These are phyloP conservation scores for Nyctalus aviator DNA, from an alignment of 2,797 vertebrate species.

Conservation along the genomic window DNA sequence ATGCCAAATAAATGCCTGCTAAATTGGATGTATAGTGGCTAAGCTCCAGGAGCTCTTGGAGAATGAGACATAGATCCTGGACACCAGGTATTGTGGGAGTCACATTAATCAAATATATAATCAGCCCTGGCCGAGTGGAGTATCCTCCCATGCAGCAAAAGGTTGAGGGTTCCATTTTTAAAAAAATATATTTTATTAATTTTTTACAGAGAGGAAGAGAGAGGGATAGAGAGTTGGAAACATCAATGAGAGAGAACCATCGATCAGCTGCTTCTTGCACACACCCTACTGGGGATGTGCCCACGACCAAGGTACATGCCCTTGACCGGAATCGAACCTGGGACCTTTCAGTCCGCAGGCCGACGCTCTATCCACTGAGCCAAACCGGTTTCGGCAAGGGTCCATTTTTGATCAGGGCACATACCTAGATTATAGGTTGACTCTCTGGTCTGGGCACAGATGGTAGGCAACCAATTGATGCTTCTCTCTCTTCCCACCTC, in stretches of 20 bases:
- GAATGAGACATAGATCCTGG: background rate
- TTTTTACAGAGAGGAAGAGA: too few species aligned
- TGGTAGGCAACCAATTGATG: background rate
- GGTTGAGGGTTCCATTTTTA: background rate
- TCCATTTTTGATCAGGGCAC: background rate
- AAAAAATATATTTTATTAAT: too few species aligned
- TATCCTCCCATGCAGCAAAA: background rate
- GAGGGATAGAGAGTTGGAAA: too few species aligned
- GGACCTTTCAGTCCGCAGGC: too few species aligned
- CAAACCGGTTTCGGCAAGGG: too few species aligned
- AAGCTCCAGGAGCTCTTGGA: background rate
- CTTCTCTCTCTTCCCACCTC: background rate
- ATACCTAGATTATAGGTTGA: background rate
- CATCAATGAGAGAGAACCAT: too few species aligned
- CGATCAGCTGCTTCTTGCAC: too few species aligned
- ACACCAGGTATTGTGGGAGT: background rate
- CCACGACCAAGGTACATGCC: too few species aligned
- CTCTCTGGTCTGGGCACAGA: background rate
- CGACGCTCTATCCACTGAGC: too few species aligned
- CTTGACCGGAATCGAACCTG: too few species aligned
- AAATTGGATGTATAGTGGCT: background rate
- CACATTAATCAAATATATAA: background rate
- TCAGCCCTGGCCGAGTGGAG: background rate
- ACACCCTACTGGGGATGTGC: too few species aligned
- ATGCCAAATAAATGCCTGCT: background rate